Evolutionary conservation across 35 echinoderm and acorn worm species (phyloP).

Genomic region (Lytechinus pictus): DNA sequence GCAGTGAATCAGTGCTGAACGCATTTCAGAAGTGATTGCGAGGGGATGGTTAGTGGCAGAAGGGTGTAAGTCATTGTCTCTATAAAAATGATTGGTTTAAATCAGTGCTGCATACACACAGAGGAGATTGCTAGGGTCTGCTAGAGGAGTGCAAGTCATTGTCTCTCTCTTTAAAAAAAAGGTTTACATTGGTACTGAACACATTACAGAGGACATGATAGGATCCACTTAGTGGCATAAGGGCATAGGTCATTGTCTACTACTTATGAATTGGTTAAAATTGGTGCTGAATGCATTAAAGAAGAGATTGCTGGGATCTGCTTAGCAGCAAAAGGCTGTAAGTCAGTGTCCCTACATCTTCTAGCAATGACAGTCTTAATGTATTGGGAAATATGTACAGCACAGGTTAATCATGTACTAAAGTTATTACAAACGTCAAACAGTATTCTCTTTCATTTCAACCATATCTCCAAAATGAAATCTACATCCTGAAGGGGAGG

Average conservation of each 20-base stretch:
- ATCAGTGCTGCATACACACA: too few species aligned
- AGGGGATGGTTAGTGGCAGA: not conserved
- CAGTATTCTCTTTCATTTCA: not conserved
- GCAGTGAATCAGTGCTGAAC: not conserved
- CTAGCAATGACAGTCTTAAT: not conserved
- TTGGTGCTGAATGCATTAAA: not conserved
- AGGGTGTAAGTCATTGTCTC: not conserved
- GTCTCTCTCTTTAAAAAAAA: not conserved
- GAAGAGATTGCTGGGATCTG: not conserved
- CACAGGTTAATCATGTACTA: too few species aligned
- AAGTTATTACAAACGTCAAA: not conserved
- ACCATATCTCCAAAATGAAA: not conserved
- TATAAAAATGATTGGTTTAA: too few species aligned
- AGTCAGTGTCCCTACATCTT: not conserved
- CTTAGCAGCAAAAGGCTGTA: not conserved
- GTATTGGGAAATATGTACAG: not conserved
- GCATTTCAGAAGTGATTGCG: not conserved
- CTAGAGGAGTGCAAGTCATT: not conserved
- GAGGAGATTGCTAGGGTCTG: too few species aligned
- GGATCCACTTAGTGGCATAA: too few species aligned
- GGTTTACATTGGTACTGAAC: not conserved
- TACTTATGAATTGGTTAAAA: too few species aligned
- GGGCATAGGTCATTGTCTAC: too few species aligned
- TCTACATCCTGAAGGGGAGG: not conserved
- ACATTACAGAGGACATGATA: too few species aligned